Evolutionary conservation across 2,113 vertebrate genomes (phyloP), one percentile per base, ranked within the genome.

Genomic region (Peromyscus leucopus): DNA sequence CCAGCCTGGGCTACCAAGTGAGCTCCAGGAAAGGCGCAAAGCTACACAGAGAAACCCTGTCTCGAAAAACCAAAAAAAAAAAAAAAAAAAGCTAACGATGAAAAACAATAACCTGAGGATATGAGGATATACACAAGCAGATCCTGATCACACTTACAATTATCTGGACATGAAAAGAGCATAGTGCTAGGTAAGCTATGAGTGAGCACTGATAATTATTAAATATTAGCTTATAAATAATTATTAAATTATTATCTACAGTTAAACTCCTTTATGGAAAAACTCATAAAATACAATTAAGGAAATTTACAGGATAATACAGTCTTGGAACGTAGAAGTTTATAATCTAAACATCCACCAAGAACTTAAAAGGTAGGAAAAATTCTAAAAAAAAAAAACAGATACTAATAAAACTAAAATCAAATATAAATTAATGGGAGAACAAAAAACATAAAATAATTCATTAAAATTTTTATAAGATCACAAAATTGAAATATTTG

Each of bases 361-460:
- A 92, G 21, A 85, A 74, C 36, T 72, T 67, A n/a, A 96, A 96
- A 87, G 42, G n/a, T 16, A 93, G 2, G 13, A 28, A 46, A 92
- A 92, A 61, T 78, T 22, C 33, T 90, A 85, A 57, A 95, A 57
- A 63, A 94, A 94, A 65, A 31, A 69, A 13, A 31, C 28, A 67
- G 28, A 67, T n/a, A 89, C 83, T 39, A 87, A 82, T 82, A 94
- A 91, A 88, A 72, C 4, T 42, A 83, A 94, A 31, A 75, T 72
- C 16, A 46, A 95, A 76, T 89, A 88, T 78, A 59, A 61, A 26
- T 28, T 65, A 82, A 63, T 89, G 31, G 22, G n/a, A 61, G 80
- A 96, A 88, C 63, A 0, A 63, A 72, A 57, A 97, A 7, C 36
- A 39, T 83, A 83, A 91, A 55, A 59, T 10, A 74, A 79, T 46